phyloP scores from a whole-genome alignment of 1,140 invertebrate species.

The Diorhabda elongata region DNA sequence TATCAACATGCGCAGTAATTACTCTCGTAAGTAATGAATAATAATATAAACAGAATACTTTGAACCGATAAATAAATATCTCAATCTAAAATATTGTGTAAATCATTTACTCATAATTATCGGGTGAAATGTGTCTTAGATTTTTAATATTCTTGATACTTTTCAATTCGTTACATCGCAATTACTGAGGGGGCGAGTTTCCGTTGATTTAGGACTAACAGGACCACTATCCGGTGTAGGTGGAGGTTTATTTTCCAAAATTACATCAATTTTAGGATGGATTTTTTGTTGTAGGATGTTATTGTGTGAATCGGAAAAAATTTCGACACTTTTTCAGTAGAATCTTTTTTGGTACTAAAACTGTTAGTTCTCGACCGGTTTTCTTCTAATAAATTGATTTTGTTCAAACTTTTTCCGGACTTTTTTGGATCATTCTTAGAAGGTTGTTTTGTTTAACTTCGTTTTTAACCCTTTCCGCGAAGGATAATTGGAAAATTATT shows the following conservation, averaged over 20 bases:
- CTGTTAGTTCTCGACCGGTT: neutral
- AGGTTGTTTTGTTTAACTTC: slow-evolving; percentile 32
- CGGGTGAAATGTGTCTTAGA: slow-evolving; percentile 40
- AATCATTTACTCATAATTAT: slow-evolving; percentile 27
- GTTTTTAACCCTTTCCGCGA: slow-evolving; percentile 30
- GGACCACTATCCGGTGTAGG: slow-evolving; percentile 40
- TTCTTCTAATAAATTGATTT: slow-evolving; percentile 25
- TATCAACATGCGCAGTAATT: slow-evolving; percentile 64
- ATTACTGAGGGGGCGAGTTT: slow-evolving; percentile 54
- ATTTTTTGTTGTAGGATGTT: slow-evolving; percentile 56
- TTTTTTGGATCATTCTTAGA: slow-evolving; percentile 32
- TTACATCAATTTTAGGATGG: slow-evolving; percentile 12
- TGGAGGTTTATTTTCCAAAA: slow-evolving; percentile 28
- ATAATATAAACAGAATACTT: too few relatives aligned
- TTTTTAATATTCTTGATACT: slow-evolving; percentile 49
- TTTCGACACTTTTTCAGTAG: slow-evolving; percentile 51
- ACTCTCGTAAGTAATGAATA: slow-evolving; percentile 57
- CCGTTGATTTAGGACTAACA: slow-evolving; percentile 40
- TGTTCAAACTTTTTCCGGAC: slow-evolving; percentile 35
- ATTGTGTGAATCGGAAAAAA: slow-evolving; percentile 62
- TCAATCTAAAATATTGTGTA: slow-evolving; percentile 4
- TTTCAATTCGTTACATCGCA: slow-evolving; percentile 64
- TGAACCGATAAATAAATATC: too few relatives aligned
- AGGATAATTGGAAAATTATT: slow-evolving; percentile 54
- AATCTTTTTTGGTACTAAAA: neutral